Conservation (phyloP, 1,140 invertebrate species). For the Diprion similis region DNA sequence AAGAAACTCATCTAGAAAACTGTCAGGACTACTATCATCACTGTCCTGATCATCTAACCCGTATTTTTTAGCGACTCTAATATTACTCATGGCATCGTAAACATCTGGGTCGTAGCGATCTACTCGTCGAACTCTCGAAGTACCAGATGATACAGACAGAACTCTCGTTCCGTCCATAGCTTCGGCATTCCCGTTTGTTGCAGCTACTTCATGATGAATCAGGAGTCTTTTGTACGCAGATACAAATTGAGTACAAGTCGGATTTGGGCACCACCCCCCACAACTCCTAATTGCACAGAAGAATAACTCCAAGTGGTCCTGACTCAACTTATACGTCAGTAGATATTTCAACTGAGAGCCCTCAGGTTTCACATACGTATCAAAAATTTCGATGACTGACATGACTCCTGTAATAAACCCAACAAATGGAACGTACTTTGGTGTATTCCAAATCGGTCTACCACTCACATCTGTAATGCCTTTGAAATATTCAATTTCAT, state of each 20-base stretch:
- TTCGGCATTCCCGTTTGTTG: conserved; percentile 2
- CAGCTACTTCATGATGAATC: conserved; percentile 18
- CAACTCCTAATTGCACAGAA: conserved; percentile 37
- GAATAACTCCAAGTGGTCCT: conserved; percentile 44
- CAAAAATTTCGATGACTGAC: conserved; percentile 3
- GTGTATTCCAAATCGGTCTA: background rate
- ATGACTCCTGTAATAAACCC: background rate
- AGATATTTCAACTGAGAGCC: conserved; percentile 12
- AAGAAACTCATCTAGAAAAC: background rate
- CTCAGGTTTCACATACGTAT: background rate
- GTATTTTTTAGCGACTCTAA: conserved; percentile 26
- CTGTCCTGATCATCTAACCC: conserved; percentile 14
- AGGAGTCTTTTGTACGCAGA: conserved; percentile 21
- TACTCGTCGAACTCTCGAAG: background rate
- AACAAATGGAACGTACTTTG: conserved; percentile 3
- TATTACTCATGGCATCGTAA: conserved; percentile 20
- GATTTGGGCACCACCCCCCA: conserved; percentile 35
- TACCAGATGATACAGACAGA: background rate
- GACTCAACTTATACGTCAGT: conserved; percentile 31
- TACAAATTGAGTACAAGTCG: conserved; percentile 23
- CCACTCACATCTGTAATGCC: conserved; percentile 2
- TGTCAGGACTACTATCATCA: background rate
- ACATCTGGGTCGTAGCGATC: conserved; percentile 10
- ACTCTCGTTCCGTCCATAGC: background rate
- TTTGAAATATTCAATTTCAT: background rate